Evolutionary conservation across 1,140 invertebrate genomes (phyloP), one percentile per base, ranked within the genome.

Genomic region (Steinernema feltiae): DNA sequence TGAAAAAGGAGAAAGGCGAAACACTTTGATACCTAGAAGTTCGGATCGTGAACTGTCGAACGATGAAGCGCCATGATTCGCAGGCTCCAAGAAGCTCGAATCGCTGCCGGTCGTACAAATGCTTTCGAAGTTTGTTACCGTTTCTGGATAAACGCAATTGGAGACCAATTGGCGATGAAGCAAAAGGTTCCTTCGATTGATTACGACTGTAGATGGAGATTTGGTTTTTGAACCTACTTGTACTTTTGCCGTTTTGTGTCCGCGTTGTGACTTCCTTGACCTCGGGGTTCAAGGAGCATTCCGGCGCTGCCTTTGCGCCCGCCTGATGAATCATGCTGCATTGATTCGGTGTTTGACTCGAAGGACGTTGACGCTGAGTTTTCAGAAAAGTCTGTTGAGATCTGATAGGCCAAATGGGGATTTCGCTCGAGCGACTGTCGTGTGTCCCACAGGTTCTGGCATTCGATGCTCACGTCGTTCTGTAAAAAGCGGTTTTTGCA

Each of bases 41-140:
- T 63, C 53, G 7, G 53, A 63, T 15, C 53, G 53, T 7, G 53
- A 63, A 63, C 53, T 63, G 53, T 63, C 53, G 53, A 63, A 63
- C 7, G 53, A 63, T 7, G 53, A 63, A 63, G 53, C 53, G 24
- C 53, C 53, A 21, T 63, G 53, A 63, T 63, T 63, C 2, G 24
- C 24, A 27, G 53, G 53, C 24, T 63, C 53, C 24, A 63, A n/a
- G 24, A 63, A 27, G 24, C 53, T 63, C 53, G 53, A 63, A 21
- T 63, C 53, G 24, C 53, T 63, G 7, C 53, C 53, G 3, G 53
- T 63, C 7, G 53, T 63, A 21, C 53, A 63, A 21, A 63, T 21
- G 24, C 53, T 63, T 21, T 63, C 53, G 24, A 63, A 63, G 24
- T 12, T 63, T 3, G 53, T 3, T 3, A 63, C 24, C 53, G 53